Evolutionary conservation across 2,888 invertebrate species (phyloP).

Genomic region (Tridacna gigas): DNA sequence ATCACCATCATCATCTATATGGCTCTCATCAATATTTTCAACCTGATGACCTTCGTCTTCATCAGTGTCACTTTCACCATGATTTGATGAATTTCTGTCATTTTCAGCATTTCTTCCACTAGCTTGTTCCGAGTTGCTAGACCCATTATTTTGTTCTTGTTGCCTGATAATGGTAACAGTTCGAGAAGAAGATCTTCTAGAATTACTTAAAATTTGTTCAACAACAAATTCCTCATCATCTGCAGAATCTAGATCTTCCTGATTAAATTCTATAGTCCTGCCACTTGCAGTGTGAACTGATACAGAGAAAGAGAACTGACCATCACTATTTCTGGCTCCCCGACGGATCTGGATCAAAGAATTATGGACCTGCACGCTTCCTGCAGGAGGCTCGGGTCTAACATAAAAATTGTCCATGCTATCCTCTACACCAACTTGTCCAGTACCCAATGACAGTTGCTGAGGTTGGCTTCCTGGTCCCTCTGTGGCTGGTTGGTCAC

Average conservation of each 20-base stretch:
- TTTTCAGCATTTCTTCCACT: not conserved
- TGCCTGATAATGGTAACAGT: conserved; percentile 3
- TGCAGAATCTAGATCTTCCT: conserved; percentile 56
- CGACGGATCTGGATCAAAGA: conserved; percentile 60
- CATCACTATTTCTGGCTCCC: conserved; percentile 51
- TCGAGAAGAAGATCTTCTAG: not conserved
- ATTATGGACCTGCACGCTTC: conserved; percentile 41
- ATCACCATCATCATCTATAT: not conserved
- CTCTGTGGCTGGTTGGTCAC: not conserved
- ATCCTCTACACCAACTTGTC: not conserved
- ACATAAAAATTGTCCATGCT: conserved; percentile 12
- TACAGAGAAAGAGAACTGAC: conserved; percentile 60
- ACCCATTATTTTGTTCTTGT: conserved; percentile 6
- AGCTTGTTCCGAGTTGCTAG: not conserved
- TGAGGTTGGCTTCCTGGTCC: not conserved
- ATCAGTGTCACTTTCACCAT: not conserved
- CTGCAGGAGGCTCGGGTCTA: conserved; percentile 8
- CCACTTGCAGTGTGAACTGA: conserved; percentile 63
- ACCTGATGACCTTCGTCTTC: not conserved
- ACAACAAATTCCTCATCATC: conserved; percentile 53
- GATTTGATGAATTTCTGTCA: conserved; percentile 1
- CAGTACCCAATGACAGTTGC: not conserved
- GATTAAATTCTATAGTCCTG: conserved; percentile 58
- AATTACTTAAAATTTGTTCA: conserved; percentile 32
- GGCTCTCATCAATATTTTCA: not conserved